phyloP scores from a whole-genome alignment of 2,113 vertebrate genomes.

The Etia nguti region DNA sequence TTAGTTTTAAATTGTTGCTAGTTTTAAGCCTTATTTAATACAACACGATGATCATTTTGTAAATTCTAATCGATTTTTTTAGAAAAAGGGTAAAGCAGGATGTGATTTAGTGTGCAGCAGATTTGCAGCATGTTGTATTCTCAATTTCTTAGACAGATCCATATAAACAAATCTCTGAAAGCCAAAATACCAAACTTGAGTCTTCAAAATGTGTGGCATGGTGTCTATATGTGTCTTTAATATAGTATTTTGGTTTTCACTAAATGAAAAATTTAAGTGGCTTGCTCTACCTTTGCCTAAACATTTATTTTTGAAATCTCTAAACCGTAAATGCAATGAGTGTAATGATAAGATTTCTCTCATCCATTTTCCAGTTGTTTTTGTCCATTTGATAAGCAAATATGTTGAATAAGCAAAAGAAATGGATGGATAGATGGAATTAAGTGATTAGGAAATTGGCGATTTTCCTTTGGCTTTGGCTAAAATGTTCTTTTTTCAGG shows the following conservation, averaged over 20 bases:
- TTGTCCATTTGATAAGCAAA: not conserved
- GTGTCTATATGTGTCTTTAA: not conserved
- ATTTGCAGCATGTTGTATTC: not conserved
- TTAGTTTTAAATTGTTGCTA: fast-evolving
- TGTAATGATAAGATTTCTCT: too few relatives aligned
- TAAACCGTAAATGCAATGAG: not conserved
- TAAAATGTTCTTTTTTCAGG: not conserved
- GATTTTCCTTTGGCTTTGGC: not conserved
- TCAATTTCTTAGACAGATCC: not conserved
- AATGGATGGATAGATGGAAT: not conserved
- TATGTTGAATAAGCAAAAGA: not conserved
- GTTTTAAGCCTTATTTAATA: not conserved
- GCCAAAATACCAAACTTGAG: not conserved
- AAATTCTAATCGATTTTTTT: not conserved
- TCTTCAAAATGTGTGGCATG: not conserved
- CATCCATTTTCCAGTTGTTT: not conserved
- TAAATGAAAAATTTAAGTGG: not conserved
- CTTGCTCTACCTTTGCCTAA: fast-evolving
- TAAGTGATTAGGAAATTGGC: not conserved
- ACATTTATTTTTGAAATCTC: not conserved
- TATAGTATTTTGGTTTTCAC: not conserved
- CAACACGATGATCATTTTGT: fast-evolving
- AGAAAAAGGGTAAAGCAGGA: not conserved
- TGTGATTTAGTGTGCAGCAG: not conserved
- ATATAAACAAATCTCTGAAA: not conserved